Base-by-base conservation (phyloP, 2,888 invertebrate genomes). In the Drosophila anceps region DNA sequence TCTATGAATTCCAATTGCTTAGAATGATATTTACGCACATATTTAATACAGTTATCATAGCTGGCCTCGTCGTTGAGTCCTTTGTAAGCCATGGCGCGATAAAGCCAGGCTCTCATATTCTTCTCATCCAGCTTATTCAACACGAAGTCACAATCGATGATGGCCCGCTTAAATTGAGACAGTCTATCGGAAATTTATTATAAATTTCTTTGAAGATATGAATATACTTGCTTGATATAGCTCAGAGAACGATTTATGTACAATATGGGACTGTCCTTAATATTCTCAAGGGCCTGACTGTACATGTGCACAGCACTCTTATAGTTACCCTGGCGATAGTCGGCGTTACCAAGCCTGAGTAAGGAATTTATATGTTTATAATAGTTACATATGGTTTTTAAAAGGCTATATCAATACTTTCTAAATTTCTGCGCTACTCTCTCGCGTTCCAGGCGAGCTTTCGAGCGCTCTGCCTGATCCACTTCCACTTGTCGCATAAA, bases 231-330 rank as follows among this genome's bases (percentile, higher is more conserved):
- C 93, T 92, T 92, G 33, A 93, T 92, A 48, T 90, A 93, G 59
- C 89, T 95, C 35, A 97, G 93, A 0, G 96, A 96, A 53, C 97
- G 94, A 91, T 97, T 97, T 69, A 96, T 96, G 93, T 97, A 97
- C n/a, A 97, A 92, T 86, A 96, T 94, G 0, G 95, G 93, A 84
- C 96, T 96, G 91, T 97, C 97, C 91, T 95, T 96, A 46, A 97
- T 94, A 84, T 96, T 95, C 44, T 96, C 96, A 61, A 97, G 94
- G 0, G 97, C 97, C 90, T 95, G 95, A 62, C 95, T 95, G 91
- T 96, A 97, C 91, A 95, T 95, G 39, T 94, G 94, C 18, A 97
- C 93, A 1, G 97, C 97, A 85, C 94, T 95, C 76, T 96, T 96
- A 85, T 95, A 97, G 80, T 96, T 95, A 35, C 93, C 94, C 46